Evolutionary conservation across 2,113 vertebrate genomes (phyloP).

Genomic region (Ailurus styani): DNA sequence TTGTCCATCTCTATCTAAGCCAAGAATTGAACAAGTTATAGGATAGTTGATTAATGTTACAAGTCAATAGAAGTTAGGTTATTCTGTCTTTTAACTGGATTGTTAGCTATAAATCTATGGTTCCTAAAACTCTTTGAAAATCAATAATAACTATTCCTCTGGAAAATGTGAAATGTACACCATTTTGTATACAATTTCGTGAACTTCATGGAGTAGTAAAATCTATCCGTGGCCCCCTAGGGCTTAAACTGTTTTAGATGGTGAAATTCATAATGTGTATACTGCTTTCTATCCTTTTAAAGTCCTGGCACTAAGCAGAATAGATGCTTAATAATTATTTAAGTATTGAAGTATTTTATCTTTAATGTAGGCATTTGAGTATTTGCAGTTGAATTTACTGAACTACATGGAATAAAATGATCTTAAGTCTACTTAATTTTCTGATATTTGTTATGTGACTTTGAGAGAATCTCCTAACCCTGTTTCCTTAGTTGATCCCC

Average conservation of each 20-base stretch:
- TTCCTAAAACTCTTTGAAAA: background rate
- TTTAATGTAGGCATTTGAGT: background rate
- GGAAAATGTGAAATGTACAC: background rate
- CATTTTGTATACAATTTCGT: background rate
- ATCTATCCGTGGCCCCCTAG: background rate
- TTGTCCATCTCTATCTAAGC: background rate
- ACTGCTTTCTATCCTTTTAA: background rate
- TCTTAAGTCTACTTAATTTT: conserved; percentile 20
- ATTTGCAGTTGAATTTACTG: background rate
- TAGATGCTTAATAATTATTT: background rate
- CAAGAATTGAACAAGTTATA: background rate
- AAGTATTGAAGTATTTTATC: background rate
- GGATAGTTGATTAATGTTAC: background rate
- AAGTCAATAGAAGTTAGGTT: background rate
- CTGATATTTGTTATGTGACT: background rate
- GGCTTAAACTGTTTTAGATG: background rate
- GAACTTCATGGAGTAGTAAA: background rate
- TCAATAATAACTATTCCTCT: background rate
- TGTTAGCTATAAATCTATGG: background rate
- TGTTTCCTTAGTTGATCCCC: background rate
- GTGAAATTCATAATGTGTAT: background rate
- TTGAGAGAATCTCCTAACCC: background rate
- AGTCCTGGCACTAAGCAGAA: background rate
- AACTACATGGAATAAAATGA: background rate
- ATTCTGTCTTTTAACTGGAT: background rate